Base-by-base conservation (phyloP, 1,140 invertebrate genomes). In the Drosophila miranda region DNA sequence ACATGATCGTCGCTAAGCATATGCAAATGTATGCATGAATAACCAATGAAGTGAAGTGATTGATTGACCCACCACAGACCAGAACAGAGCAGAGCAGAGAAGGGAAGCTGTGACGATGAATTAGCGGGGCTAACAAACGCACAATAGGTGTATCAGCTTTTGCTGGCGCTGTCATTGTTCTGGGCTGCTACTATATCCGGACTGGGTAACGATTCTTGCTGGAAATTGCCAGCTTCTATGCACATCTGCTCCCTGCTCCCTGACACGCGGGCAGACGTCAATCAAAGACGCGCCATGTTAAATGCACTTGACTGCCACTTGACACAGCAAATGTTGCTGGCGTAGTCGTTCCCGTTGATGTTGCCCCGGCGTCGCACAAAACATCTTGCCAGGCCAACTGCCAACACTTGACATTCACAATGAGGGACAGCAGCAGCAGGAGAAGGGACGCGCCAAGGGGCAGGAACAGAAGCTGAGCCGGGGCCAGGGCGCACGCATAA, bases 301-400 rank as follows among this genome's bases (percentile, higher is more conserved):
- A 84, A 84, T 81, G 81, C 77, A 77, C 81, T 86, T 86, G 81
- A 87, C 75, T 77, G 81, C 77, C 81, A 86, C 81, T 84, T 81
- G 77, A 81, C 73, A 81, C 58, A 76, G 77, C 81, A 81, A 86
- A 76, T 78, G 79, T 52, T 56, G 54, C 58, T 64, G 81, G 45
- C 56, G 49, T 48, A 11, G 43, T 49, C 23, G 45, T 49, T 34
- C 38, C 42, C 43, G 45, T 30, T 52, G 14, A 50, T 50, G 57
- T 54, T 55, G 55, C 66, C 54, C 52, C 46, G 62, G 63, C 74
- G 53, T 73, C 67, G 72, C 73, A 86, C 80, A 84, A 84, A 86
- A 77, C 78, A 68, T 74, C 72, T 82, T 71, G 73, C 58, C 68
- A 81, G 81, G 75, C 78, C 82, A 78, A 78, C 77, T 77, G 74